Evolutionary conservation across 2,797 vertebrate species (phyloP).

Genomic region (Eulemur rubriventer): DNA sequence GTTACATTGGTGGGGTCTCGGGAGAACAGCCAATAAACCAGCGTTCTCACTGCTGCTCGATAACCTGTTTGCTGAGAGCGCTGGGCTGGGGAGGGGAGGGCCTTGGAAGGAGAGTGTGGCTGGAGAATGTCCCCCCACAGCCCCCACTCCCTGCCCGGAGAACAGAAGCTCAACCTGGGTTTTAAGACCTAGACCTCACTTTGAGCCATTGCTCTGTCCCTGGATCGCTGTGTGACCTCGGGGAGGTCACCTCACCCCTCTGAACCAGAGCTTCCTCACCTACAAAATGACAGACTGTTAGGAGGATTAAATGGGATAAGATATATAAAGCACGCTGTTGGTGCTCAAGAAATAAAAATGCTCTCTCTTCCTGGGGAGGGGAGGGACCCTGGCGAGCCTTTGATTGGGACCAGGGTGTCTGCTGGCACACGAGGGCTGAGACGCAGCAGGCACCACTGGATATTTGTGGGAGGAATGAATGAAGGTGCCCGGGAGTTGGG

Average conservation of each 20-base stretch:
- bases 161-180: background rate
- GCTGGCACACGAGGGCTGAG: background rate
- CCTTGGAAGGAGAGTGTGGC: background rate
- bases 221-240: background rate
- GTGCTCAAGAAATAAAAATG: background rate
- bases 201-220: background rate
- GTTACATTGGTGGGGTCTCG: background rate
- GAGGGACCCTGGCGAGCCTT: background rate
- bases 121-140: background rate
- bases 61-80: background rate
- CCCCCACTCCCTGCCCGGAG: no score
- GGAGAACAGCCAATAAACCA: background rate
- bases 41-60: background rate
- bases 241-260: background rate
- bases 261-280: background rate
- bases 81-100: background rate
- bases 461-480: background rate
- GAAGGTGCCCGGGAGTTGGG: background rate
- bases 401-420: background rate
- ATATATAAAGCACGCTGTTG: background rate
- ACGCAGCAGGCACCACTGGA: background rate
- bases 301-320: background rate
- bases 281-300: background rate
- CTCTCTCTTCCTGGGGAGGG: background rate
- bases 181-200: background rate